Base-by-base conservation (phyloP, 2,888 invertebrate species). In the Melanophora roralis region DNA sequence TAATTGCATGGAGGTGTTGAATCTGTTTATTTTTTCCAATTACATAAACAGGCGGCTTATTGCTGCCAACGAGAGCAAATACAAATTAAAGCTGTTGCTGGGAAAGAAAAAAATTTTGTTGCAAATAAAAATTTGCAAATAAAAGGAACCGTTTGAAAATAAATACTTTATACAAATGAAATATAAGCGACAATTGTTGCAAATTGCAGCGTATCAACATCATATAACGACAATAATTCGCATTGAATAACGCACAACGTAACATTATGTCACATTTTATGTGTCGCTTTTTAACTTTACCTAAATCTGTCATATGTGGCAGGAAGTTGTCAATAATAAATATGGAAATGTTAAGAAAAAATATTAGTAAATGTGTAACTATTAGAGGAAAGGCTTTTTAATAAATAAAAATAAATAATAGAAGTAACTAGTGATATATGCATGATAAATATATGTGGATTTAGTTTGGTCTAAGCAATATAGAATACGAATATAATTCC, bases 281-380 rank as follows among this genome's bases (percentile, higher is more conserved):
- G n/a, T n/a, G n/a, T n/a, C n/a, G n/a, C n/a, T n/a, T 51, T 32
- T n/a, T 2, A 51, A 73, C 80, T 80, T 45, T 76, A 80, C 76
- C 80, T 80, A 76, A 76, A 76, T 80, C 57, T 68, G 75, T 75
- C 71, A 71, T 57, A 59, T 80, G 67, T 67, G 68, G 68, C 80
- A 76, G 80, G 76, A 80, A 80, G 64, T 72, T 80, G 80, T 80
- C 80, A 80, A 76, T 80, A 80, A 76, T 72, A 67, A 36, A 19
- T 47, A 23, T 65, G 57, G n/a, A 38, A 19, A 57, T 36, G 12
- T 14, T 12, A 5, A 43, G 2, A 43, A 12, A 55, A 45, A 45
- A 62, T 5, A 45, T 7, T 40, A 23, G 47, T 23, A 53, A 40
- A 0, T 21, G 34, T 32, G 8, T 2, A 16, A 23, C 32, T 40